These are phyloP conservation scores for Syngnathus scovelli DNA, from an alignment of 2,113 vertebrate species.

Conservation along the genomic window DNA sequence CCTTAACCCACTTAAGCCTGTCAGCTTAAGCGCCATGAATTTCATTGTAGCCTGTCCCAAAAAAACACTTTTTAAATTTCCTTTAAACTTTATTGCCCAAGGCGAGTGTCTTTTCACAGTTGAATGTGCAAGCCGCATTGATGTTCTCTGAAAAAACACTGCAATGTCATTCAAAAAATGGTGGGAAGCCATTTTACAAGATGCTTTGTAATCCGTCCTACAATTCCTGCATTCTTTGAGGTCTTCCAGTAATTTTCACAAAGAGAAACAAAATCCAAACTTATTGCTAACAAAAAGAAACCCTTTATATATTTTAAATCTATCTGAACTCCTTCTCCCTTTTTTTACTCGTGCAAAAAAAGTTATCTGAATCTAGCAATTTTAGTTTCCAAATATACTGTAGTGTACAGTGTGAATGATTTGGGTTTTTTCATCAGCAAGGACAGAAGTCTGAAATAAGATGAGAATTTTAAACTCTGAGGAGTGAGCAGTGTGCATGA, in stretches of 20 bases:
- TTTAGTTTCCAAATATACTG: neutral
- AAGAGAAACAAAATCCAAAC: neutral
- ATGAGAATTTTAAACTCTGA: neutral
- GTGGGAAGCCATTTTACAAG: slow-evolving; percentile 9
- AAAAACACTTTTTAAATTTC: slow-evolving; percentile 22
- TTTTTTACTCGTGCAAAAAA: neutral
- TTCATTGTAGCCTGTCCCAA: slow-evolving; percentile 25
- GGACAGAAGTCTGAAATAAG: neutral
- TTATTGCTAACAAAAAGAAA: too few species aligned
- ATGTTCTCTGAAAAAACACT: slow-evolving; percentile 6
- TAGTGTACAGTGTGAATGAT: neutral
- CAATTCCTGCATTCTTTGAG: neutral
- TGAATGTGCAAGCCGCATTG: slow-evolving; percentile 3
- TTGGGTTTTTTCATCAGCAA: too few species aligned
- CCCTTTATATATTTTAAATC: too few species aligned
- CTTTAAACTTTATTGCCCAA: slow-evolving; percentile 11
- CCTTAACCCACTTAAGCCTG: slow-evolving; percentile 53
- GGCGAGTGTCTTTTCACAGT: slow-evolving; percentile 11
- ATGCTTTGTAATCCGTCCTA: neutral
- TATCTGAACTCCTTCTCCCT: neutral
- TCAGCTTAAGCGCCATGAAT: slow-evolving; percentile 53
- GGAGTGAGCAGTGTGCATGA: slow-evolving; percentile 3
- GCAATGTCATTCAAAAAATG: neutral
- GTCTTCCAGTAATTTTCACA: neutral
- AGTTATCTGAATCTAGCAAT: neutral